Evolutionary conservation across 2,113 vertebrate species (phyloP), one percentile per base, ranked within the genome.

Genomic region (Epinephelus fuscoguttatus): DNA sequence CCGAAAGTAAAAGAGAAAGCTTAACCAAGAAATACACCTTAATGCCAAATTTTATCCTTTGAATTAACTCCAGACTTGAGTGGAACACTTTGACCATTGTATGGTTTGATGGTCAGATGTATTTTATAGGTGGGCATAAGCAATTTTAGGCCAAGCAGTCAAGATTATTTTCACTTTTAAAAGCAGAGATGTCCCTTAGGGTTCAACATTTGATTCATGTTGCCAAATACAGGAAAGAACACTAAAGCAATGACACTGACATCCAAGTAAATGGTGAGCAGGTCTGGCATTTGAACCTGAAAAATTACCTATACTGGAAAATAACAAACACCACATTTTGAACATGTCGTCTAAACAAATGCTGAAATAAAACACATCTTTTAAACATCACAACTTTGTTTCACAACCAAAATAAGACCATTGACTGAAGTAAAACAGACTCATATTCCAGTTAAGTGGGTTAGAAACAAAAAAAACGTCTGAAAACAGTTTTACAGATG

Each of bases 361-460:
- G 47, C 37, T 52, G 14, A 81, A 89, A 83, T 68, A 64, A 85
- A 90, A 81, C 72, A 88, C 66, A 80, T 70, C 19, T 68, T 84
- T 47, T 78, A 76, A 89, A 88, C 72, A 78, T 80, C 84, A 92
- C 81, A 84, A 90, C 60, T 82, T 87, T 82, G 50, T 59, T 81
- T 85, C 67, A 90, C 80, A 84, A 42, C 66, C 77, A 92, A 53
- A 81, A 91, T 76, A 83, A 91, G 75, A 90, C 76, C 67, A 82
- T 30, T 53, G 33, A 37, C 33, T 37, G 25, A 80, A 82, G 75
- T 85, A 75, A 79, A 89, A 80, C 60, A 68, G 69, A 84, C 75
- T 81, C 52, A 18, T 74, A 70, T 87, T 92, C 93, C 91, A 93
- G 88, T 91, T 88, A 76, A 64, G 67, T 75, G 60, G 57, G 66